These are phyloP conservation scores for Brachionus rotundiformis DNA, from an alignment of 1,140 invertebrate genomes.

Conservation along the genomic window DNA sequence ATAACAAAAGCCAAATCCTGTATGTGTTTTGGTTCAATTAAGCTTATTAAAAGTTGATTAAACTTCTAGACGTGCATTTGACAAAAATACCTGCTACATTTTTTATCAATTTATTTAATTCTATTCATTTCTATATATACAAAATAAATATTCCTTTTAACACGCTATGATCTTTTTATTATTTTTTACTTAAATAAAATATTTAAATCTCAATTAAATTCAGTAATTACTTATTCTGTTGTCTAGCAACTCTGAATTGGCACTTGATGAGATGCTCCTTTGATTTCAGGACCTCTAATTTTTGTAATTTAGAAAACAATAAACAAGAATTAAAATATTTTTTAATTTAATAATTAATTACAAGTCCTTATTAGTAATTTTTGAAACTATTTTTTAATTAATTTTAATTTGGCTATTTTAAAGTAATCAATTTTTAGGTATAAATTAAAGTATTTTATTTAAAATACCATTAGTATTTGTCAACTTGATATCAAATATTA, in stretches of 20 bases:
- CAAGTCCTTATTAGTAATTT: too few relatives aligned
- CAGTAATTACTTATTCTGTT: not conserved
- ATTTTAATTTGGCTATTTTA: too few relatives aligned
- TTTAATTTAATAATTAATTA: too few relatives aligned
- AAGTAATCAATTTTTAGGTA: too few relatives aligned
- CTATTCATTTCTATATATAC: not conserved
- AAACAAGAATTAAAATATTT: not conserved
- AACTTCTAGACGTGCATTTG: not conserved
- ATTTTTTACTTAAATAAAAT: not conserved
- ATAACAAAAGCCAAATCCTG: not conserved
- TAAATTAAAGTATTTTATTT: too few relatives aligned
- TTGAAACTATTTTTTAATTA: too few relatives aligned
- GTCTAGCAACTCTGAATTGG: not conserved
- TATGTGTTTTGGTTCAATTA: not conserved
- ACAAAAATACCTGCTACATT: not conserved
- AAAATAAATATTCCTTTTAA: not conserved
- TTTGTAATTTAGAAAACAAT: not conserved
- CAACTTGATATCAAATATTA: too few relatives aligned
- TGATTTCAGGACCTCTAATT: not conserved
- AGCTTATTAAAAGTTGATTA: not conserved
- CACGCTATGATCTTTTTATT: not conserved
- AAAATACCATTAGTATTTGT: too few relatives aligned
- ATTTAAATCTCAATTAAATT: not conserved
- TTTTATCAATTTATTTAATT: not conserved
- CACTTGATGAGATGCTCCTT: not conserved